Evolutionary conservation across 2,888 invertebrate species (phyloP), one percentile per base, ranked within the genome.

Genomic region (Beris chalybata): DNA sequence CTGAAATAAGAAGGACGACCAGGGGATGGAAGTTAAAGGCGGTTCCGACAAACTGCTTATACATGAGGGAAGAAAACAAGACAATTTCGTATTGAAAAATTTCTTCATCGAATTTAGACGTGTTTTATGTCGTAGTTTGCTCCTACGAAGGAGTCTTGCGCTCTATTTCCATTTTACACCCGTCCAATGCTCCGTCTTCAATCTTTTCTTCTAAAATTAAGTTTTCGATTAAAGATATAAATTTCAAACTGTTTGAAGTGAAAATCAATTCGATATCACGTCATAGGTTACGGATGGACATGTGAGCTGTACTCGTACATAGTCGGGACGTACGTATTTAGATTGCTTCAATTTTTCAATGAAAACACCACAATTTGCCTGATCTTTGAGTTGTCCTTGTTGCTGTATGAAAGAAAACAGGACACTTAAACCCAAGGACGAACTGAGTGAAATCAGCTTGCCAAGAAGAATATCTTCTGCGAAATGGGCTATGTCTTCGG

Each of bases 191-290:
- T 38, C 38, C 31, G 48, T 59, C 47, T 48, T 38, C 44, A 0
- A 32, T 56, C 29, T 44, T n/a, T 22, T 3, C 61, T 48, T 53
- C 55, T 15, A 29, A 61, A 66, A 66, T 66, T 61, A 55, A 61
- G 54, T 66, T 66, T 61, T 61, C 61, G 54, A 61, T 66, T 66
- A 59, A 61, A 61, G 55, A 48, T 54, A 66, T 66, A 66, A 66
- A 66, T 66, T 66, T 66, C 52, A 53, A 66, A 59, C 30, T 43
- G 54, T 52, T 59, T 54, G 31, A 47, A 66, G 58, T 53, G 12
- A 59, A 66, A 66, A 66, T 66, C 66, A 66, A 66, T 66, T 9
- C 44, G n/a, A 9, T n/a, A 9, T 44, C n/a, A n/a, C 9, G 9
- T 9, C 44, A 9, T 44, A 12, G 44, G n/a, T 44, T 44, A 9